Percentiles rank a stretch among this genome's conserved stretches.
Evolutionary conservation across 2,113 vertebrate species (phyloP).

Genomic region (Planiliza haematocheilus): DNA sequence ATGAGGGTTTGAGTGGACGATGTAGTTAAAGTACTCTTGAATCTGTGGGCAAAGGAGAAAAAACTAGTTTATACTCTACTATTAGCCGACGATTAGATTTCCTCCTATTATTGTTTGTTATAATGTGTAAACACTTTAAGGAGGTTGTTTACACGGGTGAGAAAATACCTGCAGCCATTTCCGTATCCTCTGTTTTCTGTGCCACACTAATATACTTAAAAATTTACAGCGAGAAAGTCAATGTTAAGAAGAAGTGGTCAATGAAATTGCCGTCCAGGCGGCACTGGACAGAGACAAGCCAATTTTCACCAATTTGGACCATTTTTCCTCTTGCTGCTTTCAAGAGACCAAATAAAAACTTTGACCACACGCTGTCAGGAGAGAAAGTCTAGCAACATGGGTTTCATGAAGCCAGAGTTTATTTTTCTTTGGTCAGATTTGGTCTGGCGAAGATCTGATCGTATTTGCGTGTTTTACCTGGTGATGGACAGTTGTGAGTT

Average conservation of each 20-base stretch:
- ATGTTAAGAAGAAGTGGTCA: neutral
- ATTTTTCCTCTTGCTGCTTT: neutral
- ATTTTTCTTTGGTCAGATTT: no score
- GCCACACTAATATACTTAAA: neutral
- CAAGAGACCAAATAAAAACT: neutral
- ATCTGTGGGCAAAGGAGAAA: no score
- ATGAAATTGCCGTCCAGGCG: neutral
- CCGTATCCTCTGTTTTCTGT: neutral
- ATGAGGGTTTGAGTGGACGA: neutral
- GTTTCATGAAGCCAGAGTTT: no score
- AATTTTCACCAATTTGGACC: conserved; percentile 2
- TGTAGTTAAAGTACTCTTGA: no score
- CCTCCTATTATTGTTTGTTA: neutral
- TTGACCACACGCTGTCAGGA: neutral
- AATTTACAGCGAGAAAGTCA: neutral
- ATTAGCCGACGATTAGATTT: no score
- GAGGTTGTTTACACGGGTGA: neutral
- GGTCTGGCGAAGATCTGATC: no score
- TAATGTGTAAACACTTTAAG: neutral
- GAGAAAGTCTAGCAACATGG: neutral
- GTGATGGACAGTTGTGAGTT: no score
- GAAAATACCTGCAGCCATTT: neutral
- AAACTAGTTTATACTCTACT: no score
- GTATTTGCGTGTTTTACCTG: no score
- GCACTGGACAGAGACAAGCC: neutral